Evolutionary conservation across 2,888 invertebrate species (phyloP), one percentile per base, ranked within the genome.

Genomic region (Scaeva pyrastri): DNA sequence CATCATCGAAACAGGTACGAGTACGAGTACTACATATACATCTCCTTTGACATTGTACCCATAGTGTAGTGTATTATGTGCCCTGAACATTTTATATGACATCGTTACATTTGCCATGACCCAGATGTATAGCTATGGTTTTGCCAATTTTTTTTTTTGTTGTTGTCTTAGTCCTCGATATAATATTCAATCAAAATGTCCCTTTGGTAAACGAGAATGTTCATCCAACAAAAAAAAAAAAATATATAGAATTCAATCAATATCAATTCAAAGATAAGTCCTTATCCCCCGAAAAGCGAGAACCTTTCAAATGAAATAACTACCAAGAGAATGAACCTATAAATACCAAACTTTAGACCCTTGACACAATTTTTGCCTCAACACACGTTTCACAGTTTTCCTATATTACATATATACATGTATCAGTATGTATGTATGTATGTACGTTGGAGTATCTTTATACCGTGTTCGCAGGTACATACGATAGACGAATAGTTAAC

Each of bases 191-290:
- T 60, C 60, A 60, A 60, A 60, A 60, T 39, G 41, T 60, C 21
- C 60, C 41, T 39, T 60, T 41, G 14, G 31, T 21, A 60, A 39
- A 60, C 60, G 36, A 36, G 39, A 52, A 68, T 52, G 31, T 68
- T 31, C 31, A 31, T n/a, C 19, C 50, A 12, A 31, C n/a, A 41
- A 2, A 26, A 55, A 14, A 55, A 12, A 5, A 64, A 31, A 52
- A 36, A 52, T 41, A 52, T 41, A 52, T 52, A 39, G 48, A 66
- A 66, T 66, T 68, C 68, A 68, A 68, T 68, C 52, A 68, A 52
- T 68, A 52, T 19, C 68, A 52, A 68, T 68, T 68, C 39, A 52
- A 68, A 68, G 39, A 68, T 52, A 68, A 68, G 52, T 48, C 48
- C 16, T 23, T 19, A 14, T 39, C 16, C 23, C 26, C 68, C 21